Base-by-base conservation (phyloP, 1,140 invertebrate genomes). In the Melitaea cinxia region DNA sequence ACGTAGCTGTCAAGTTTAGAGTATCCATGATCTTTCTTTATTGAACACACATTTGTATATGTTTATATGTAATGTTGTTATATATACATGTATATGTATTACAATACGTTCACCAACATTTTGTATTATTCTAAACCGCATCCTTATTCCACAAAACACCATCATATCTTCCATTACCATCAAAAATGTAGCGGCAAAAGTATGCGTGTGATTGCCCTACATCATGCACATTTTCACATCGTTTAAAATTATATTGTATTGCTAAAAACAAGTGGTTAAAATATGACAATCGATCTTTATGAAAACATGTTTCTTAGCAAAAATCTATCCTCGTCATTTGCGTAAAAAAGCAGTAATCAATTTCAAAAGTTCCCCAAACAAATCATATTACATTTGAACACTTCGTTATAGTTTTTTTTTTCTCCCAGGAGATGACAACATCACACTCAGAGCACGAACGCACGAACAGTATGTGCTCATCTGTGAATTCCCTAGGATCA, bases 401-500 rank as follows among this genome's bases (percentile, higher is more conserved):
- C 7, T 33, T n/a, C n/a, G 0, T 0, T 12, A 12, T 33, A 12
- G 10, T 1, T 33, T 33, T 39, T 75, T 65, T 75, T 86, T 89
- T 19, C 14, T 42, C 17, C 4, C 81, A 91, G 87, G 90, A 91
- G 74, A 91, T 88, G 78, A 93, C 91, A 14, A 93, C 90, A 6
- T 91, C 91, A 2, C 89, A 92, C 65, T 95, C 93, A 0, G 94
- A 95, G 67, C 92, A 94, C 33, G 94, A 95, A 71, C 92, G 93
- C n/a, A 94, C 93, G 4, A 94, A 94, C 80, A 95, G 94, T 70
- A 78, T 94, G 54, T 93, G 93, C 55, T 93, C 93, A 0, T 93
- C 93, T 0, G 86, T 92, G 2, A 92, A 93, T 57, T 93, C 92
- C 12, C 82, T 92, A 37, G 93, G 89, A 4, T 95, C 93, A 60